phyloP scores from a whole-genome alignment of 2,113 vertebrate genomes.

The Heterocephalus glaber region DNA sequence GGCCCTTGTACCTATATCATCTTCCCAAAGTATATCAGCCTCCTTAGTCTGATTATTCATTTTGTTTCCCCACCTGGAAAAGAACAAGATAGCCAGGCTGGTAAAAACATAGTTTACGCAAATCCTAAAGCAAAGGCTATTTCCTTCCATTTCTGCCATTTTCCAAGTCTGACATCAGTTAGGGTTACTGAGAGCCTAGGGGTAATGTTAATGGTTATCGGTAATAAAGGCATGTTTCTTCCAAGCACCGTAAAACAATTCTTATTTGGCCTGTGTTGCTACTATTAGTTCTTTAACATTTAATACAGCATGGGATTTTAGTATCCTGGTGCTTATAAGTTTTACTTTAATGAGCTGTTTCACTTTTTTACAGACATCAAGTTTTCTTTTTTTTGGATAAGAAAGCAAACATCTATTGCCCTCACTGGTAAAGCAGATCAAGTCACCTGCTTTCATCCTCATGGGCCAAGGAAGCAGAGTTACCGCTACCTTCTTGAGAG shows the following conservation, averaged over 20 bases:
- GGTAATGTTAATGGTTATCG: constrained; percentile 14
- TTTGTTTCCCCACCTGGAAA: neutral
- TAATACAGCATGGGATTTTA: neutral
- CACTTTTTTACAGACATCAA: neutral
- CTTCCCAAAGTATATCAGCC: neutral
- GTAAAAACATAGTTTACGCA: constrained; percentile 23
- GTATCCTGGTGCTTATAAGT: neutral
- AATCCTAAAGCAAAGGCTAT: neutral
- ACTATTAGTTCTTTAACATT: neutral
- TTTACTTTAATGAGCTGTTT: neutral
- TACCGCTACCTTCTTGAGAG: neutral
- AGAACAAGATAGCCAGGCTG: neutral
- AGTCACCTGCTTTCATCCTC: neutral
- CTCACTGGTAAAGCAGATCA: neutral
- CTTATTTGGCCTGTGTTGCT: neutral
- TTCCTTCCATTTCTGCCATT: constrained; percentile 56
- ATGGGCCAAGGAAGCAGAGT: neutral
- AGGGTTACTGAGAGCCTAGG: neutral
- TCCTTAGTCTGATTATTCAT: neutral
- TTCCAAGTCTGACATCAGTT: constrained; percentile 29
- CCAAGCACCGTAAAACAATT: neutral
- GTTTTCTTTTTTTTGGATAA: neutral
- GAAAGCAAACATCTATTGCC: neutral
- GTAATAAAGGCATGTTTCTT: neutral
- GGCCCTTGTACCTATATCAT: neutral